Conservation (phyloP, 2,888 invertebrate genomes). For the Andrena chrysosceles region DNA sequence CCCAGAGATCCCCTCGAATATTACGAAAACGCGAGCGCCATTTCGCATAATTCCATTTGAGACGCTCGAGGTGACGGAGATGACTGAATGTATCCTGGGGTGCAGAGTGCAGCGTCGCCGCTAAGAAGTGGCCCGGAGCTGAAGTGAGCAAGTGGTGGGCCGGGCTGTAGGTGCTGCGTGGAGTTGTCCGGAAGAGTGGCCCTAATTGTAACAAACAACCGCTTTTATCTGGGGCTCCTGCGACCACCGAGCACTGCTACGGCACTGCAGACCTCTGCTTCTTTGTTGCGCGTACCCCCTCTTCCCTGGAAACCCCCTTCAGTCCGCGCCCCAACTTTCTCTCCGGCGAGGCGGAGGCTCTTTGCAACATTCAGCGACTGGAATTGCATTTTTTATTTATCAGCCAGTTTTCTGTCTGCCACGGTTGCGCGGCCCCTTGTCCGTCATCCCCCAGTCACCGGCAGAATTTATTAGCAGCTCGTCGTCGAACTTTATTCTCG, state of each 20-base stretch:
- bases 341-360: not conserved
- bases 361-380: conserved; percentile 21
- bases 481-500: conserved; percentile 17
- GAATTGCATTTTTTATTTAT: conserved; percentile 40
- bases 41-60: conserved; percentile 72
- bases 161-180: conserved; percentile 14
- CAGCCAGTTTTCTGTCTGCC: not conserved
- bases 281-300: conserved; percentile 18
- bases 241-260: conserved; percentile 28
- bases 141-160: conserved; percentile 54
- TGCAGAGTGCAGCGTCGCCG: conserved; percentile 52
- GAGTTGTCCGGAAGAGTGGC: conserved; percentile 66
- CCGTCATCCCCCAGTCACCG: conserved; percentile 14
- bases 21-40: conserved; percentile 71
- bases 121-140: conserved; percentile 59
- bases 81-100: conserved; percentile 70
- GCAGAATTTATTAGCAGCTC: conserved; percentile 14
- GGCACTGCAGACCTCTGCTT: conserved; percentile 26
- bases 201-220: conserved; percentile 79
- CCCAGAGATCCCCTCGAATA: conserved; percentile 56
- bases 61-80: conserved; percentile 70
- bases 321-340: not conserved
- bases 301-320: too few relatives aligned
- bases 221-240: conserved; percentile 70
- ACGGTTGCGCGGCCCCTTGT: not conserved